Conservation (phyloP, 2,888 invertebrate species). For the Rotaria socialis region DNA sequence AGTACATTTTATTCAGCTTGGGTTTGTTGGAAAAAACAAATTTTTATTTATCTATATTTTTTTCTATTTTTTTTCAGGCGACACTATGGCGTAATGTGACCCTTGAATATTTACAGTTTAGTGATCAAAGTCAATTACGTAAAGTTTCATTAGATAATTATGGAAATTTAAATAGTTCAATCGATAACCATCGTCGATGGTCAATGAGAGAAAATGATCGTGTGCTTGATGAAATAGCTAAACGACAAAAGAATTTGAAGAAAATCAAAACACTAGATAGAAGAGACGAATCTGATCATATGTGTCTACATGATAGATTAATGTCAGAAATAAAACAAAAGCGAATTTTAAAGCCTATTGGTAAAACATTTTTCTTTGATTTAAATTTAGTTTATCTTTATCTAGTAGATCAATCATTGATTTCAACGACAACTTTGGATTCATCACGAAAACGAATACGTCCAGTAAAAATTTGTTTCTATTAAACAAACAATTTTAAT, state of each 20-base stretch:
- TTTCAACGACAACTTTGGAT: not conserved
- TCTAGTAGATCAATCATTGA: not conserved
- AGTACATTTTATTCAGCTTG: not conserved
- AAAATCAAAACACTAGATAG: not conserved
- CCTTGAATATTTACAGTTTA: not conserved
- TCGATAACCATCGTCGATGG: not conserved
- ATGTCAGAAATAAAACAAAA: conserved; percentile 11
- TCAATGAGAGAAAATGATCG: conserved; percentile 15
- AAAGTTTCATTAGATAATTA: conserved; percentile 1
- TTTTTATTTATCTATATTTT: too few species aligned
- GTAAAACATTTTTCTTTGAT: not conserved
- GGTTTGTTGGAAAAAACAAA: not conserved
- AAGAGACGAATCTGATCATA: not conserved
- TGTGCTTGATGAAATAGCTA: not conserved
- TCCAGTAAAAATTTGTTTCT: not conserved
- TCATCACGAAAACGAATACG: not conserved
- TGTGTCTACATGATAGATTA: conserved; percentile 19
- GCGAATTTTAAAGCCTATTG: not conserved
- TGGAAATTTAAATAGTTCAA: not conserved
- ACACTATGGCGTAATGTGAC: not conserved
- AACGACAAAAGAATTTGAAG: not conserved
- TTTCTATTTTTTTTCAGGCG: not conserved
- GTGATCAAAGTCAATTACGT: not conserved
- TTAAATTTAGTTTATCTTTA: too few species aligned
- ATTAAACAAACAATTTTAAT: not conserved